A percentile compares a stretch with the other conserved stretches of the same genome.
Evolutionary conservation across 2,797 vertebrate genomes (phyloP).

Genomic region (Lates japonicus): DNA sequence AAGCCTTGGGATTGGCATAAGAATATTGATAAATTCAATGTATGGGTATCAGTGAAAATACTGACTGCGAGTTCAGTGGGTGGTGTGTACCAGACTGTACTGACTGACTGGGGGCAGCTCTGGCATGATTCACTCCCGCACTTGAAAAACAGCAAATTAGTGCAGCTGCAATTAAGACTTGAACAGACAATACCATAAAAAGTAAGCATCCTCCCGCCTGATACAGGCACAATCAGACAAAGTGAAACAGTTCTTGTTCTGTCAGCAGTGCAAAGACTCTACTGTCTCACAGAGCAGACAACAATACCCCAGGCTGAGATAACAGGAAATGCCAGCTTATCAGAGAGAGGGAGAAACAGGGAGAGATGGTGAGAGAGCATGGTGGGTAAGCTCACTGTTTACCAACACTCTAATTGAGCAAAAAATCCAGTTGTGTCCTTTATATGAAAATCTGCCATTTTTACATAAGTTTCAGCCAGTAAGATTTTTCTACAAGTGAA

Average conservation of each 20-base stretch:
- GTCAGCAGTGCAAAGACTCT: constrained; percentile 70
- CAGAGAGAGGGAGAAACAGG: constrained; percentile 65
- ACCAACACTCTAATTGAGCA: constrained; percentile 57
- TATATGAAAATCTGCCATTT: constrained; percentile 34
- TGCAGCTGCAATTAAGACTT: constrained; percentile 73
- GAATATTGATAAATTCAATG: constrained; percentile 12
- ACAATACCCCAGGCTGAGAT: constrained; percentile 81
- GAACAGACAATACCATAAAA: constrained; percentile 70
- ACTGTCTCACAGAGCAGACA: constrained; percentile 76
- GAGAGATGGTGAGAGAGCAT: constrained; percentile 50
- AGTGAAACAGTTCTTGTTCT: constrained; percentile 75
- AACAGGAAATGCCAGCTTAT: constrained; percentile 88
- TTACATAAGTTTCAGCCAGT: constrained; percentile 17
- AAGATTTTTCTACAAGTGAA: constrained; percentile 20
- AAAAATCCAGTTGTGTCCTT: constrained; percentile 42
- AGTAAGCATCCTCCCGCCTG: constrained; percentile 44
- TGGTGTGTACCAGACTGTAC: constrained; percentile 22
- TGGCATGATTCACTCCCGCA: constrained; percentile 52
- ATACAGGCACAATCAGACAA: constrained; percentile 70
- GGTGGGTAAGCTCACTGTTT: constrained; percentile 62
- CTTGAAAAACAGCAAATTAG: constrained; percentile 69
- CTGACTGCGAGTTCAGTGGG: constrained; percentile 12
- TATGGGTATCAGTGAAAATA: constrained; percentile 15
- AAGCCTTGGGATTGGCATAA: too few species aligned
- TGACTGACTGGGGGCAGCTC: constrained; percentile 40